Percentiles rank a stretch among this genome's conserved stretches.
phyloP scores from a whole-genome alignment of 1,140 invertebrate species.

The Chironomus tepperi region DNA sequence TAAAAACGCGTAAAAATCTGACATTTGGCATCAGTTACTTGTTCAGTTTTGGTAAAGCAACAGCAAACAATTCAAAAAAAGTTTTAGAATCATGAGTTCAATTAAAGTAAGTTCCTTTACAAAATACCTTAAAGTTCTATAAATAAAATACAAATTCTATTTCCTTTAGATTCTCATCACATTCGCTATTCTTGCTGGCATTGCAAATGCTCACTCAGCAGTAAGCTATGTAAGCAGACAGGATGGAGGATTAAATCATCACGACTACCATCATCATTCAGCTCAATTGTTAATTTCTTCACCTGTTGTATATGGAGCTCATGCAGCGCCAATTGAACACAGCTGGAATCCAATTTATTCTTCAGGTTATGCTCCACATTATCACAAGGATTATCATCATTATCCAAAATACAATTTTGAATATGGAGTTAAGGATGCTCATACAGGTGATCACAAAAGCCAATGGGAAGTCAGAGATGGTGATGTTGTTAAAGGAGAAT shows the following conservation, averaged over 20 bases:
- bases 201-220: background rate
- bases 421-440: conserved; percentile 61
- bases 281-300: background rate
- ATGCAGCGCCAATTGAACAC: background rate
- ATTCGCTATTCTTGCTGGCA: background rate
- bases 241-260: background rate
- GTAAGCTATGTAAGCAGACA: background rate
- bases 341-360: conserved; percentile 7
- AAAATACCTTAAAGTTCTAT: background rate
- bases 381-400: conserved; percentile 29
- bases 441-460: conserved; percentile 61
- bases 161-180: background rate
- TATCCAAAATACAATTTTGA: conserved; percentile 62
- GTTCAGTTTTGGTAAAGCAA: background rate
- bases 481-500: conserved; percentile 50
- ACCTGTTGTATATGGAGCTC: conserved; percentile 6
- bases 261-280: background rate
- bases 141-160: background rate
- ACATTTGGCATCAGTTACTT: conserved; percentile 1
- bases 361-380: conserved; percentile 26
- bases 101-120: background rate
- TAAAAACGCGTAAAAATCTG: background rate
- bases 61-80: background rate
- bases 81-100: background rate
- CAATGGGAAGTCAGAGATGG: conserved; percentile 53